Evolutionary conservation across 2,888 invertebrate genomes (phyloP), one percentile per base, ranked within the genome.

Genomic region (Agrotis ipsilon): DNA sequence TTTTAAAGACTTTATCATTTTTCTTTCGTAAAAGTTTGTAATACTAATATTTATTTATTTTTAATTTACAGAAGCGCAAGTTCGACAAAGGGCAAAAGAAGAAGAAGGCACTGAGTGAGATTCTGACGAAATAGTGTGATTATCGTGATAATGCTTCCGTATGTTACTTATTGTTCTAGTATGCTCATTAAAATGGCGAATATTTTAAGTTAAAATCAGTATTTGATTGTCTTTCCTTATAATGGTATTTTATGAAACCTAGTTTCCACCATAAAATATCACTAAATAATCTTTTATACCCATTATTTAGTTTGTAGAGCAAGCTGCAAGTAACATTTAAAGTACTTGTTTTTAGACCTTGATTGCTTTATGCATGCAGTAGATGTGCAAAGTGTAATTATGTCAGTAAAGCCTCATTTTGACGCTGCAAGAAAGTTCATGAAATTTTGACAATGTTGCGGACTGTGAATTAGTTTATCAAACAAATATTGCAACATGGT

Each of bases 31-130:
- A n/a, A 1, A 1, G 1, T 51, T 49, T 19, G 13, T 24, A 62
- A 46, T 51, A 46, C 43, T 43, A 16, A 61, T 51, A 45, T 13
- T 18, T 9, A n/a, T 21, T 14, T n/a, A 18, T 0, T 39, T 67
- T 73, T 77, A 66, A 72, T 68, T 93, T 91, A 19, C 94, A 97
- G 93, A 97, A 97, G 89, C 93, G 90, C 57, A 97, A 96, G 77
- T 88, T 93, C 64, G 89, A 92, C 87, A 97, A 96, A 79, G 96
- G 95, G 4, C 89, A 92, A 11, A 94, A 96, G 78, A 96, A 97
- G 82, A 96, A 96, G 88, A 96, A 96, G 85, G 94, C 92, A n/a
- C 73, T 96, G 32, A 96, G 97, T 78, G 96, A 96, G 82, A 97
- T 97, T 81, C 88, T 97, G 75, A 93, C 94, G 27, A 95, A 93